Evolutionary conservation across 1,140 invertebrate species (phyloP).

Genomic region (Diachasmimorpha longicaudata): DNA sequence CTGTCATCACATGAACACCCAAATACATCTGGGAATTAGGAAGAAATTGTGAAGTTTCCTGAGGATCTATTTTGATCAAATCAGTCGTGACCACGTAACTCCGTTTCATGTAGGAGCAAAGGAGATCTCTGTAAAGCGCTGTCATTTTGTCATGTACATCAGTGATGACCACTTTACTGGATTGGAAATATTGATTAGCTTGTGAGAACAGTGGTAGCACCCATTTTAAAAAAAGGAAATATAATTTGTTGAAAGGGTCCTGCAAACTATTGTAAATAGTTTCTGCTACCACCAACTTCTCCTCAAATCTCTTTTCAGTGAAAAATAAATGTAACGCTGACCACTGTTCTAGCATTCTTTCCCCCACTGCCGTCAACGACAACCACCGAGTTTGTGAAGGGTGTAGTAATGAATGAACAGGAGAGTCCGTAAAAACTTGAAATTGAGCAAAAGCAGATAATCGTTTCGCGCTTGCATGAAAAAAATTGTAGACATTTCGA

Average conservation of each 20-base stretch:
- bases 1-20: neutral
- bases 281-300: neutral
- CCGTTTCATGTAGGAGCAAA: slow-evolving; percentile 10
- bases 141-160: slow-evolving; percentile 18
- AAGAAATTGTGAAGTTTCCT: neutral
- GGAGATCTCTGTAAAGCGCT: slow-evolving; percentile 9
- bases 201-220: slow-evolving; percentile 25
- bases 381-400: slow-evolving; percentile 44
- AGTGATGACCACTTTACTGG: slow-evolving; percentile 24
- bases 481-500: slow-evolving; percentile 40
- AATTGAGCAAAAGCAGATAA: slow-evolving; percentile 30
- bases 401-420: slow-evolving; percentile 32
- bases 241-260: slow-evolving; percentile 20
- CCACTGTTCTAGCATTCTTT: slow-evolving; percentile 41
- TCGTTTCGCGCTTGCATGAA: slow-evolving; percentile 44
- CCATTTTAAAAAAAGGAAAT: slow-evolving; percentile 27
- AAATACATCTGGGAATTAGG: neutral
- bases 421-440: slow-evolving; percentile 31
- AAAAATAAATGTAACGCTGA: slow-evolving; percentile 38
- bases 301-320: neutral
- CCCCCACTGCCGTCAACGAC: slow-evolving; percentile 35
- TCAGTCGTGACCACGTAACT: slow-evolving; percentile 8
- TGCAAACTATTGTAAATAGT: neutral
- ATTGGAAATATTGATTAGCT: slow-evolving; percentile 29
- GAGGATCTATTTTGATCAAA: neutral